phyloP scores from a whole-genome alignment of 1,140 invertebrate genomes.

The Maniola jurtina region DNA sequence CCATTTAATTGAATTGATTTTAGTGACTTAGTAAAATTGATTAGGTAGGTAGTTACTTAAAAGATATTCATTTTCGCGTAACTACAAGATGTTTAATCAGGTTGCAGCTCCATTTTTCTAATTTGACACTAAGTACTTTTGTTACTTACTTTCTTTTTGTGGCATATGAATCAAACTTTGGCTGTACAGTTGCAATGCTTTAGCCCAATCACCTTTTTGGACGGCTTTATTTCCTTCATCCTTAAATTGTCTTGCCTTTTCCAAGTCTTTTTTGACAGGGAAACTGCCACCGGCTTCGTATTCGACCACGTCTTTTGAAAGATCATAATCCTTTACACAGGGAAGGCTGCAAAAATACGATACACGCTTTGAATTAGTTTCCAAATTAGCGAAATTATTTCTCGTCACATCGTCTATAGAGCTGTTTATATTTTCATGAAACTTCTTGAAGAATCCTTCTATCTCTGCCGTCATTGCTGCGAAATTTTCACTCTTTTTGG shows the following conservation, averaged over 20 bases:
- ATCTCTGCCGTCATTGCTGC: constrained; percentile 54
- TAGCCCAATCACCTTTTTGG: constrained; percentile 85
- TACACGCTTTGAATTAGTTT: constrained; percentile 60
- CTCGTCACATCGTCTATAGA: constrained; percentile 60
- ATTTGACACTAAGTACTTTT: not conserved
- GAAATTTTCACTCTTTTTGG: not conserved
- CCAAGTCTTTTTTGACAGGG: constrained; percentile 81
- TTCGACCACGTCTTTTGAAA: constrained; percentile 52
- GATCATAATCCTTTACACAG: constrained; percentile 56
- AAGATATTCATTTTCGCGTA: too few relatives aligned
- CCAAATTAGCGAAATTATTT: constrained; percentile 74
- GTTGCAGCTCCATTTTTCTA: too few relatives aligned
- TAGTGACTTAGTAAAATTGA: too few relatives aligned
- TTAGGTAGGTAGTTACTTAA: too few relatives aligned
- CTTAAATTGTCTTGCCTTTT: constrained; percentile 83
- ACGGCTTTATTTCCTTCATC: constrained; percentile 89
- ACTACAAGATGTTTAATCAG: too few relatives aligned
- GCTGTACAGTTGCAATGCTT: constrained; percentile 87
- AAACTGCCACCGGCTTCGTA: constrained; percentile 49
- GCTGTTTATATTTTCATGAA: constrained; percentile 63
- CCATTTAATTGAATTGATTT: too few relatives aligned
- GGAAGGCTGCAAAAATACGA: constrained; percentile 62
- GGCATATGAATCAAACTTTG: constrained; percentile 84
- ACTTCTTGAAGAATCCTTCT: constrained; percentile 66
- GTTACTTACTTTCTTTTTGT: constrained; percentile 80